Evolutionary conservation across 1,140 invertebrate species (phyloP).

Genomic region (Anoplolepis gracilipes): DNA sequence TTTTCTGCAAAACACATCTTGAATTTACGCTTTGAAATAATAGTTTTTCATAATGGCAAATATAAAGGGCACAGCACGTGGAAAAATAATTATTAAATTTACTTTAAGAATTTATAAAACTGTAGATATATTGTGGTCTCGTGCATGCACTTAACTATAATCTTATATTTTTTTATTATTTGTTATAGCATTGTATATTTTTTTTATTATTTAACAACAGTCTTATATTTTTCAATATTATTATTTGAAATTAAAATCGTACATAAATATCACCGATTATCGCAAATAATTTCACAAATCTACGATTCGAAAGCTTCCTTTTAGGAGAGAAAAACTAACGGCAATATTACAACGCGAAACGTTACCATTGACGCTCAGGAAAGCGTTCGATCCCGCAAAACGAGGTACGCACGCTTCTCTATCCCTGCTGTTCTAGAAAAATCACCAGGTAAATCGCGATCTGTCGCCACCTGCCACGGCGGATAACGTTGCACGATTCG

Average conservation of each 20-base stretch:
- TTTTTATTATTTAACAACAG: no score
- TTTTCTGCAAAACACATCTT: neutral
- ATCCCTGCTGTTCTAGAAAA: neutral
- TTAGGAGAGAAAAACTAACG: neutral
- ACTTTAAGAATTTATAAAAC: neutral
- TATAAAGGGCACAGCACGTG: neutral
- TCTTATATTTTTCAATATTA: no score
- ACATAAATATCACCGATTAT: neutral
- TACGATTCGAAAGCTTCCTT: no score
- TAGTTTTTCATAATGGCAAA: neutral
- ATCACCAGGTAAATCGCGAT: neutral
- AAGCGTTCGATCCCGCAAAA: neutral
- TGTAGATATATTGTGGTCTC: no score
- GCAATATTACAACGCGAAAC: neutral
- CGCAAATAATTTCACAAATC: neutral
- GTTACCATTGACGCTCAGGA: neutral
- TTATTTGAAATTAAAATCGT: neutral
- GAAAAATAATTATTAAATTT: neutral
- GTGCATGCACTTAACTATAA: neutral
- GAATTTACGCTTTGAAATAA: neutral
- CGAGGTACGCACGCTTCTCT: neutral
- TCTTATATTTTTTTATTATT: no score
- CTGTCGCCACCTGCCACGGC: conserved; percentile 24
- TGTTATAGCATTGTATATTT: no score
- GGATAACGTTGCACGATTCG: conserved; percentile 23